These are phyloP conservation scores for Phaethornis superciliosus DNA, from an alignment of 2,113 vertebrate genomes.

Conservation along the genomic window DNA sequence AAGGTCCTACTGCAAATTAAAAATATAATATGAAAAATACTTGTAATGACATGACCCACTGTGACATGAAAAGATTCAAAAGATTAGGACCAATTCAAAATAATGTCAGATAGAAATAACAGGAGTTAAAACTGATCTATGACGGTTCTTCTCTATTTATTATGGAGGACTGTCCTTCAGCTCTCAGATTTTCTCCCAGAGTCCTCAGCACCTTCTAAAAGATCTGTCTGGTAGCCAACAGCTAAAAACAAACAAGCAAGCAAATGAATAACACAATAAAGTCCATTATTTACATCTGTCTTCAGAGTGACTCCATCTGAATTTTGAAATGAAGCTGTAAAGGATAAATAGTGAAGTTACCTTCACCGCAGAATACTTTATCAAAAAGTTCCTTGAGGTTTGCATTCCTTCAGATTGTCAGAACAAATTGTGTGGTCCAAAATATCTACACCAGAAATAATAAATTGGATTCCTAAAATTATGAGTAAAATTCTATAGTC, in stretches of 20 bases:
- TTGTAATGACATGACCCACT: not conserved
- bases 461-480: not conserved
- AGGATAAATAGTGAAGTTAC: not conserved
- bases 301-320: not conserved
- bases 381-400: not conserved
- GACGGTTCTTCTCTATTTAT: not conserved
- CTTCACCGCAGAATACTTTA: not conserved
- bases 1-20: not conserved
- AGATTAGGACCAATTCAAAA: not conserved
- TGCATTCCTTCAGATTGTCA: not conserved
- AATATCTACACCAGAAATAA: not conserved
- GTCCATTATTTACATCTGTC: not conserved
- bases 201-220: not conserved
- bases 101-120: not conserved
- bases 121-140: not conserved
- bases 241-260: not conserved
- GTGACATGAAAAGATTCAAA: not conserved
- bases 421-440: not conserved
- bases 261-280: not conserved
- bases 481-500: not conserved
- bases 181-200: not conserved
- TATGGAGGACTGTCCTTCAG: not conserved
- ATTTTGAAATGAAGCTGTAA: not conserved
- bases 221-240: not conserved
- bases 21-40: not conserved